Conservation (phyloP, 2,797 vertebrate species). For the Gallinago nigripennis region DNA sequence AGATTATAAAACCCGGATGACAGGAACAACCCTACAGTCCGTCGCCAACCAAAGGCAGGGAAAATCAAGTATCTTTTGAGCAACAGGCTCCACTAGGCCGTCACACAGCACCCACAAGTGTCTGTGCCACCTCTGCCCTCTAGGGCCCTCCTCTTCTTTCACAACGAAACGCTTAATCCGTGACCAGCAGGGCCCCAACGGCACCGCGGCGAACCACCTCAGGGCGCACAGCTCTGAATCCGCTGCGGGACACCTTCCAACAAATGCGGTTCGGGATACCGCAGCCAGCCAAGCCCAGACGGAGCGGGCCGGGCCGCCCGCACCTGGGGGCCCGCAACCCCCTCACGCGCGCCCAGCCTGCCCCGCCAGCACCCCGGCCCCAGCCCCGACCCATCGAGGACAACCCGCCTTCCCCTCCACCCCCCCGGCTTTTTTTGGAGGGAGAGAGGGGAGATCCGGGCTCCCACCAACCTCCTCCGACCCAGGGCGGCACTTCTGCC, state of each 20-base stretch:
- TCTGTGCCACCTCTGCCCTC: rapidly evolving
- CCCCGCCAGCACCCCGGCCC: not conserved
- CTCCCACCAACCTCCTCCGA: not conserved
- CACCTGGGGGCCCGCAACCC: not conserved
- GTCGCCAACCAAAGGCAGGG: rapidly evolving
- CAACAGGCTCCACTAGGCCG: not conserved
- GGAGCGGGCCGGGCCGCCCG: too few species aligned
- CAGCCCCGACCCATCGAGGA: not conserved
- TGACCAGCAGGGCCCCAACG: rapidly evolving
- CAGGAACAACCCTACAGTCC: rapidly evolving
- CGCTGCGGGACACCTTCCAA: not conserved
- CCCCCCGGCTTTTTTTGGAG: rapidly evolving
- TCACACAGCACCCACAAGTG: rapidly evolving
- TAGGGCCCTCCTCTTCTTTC: not conserved
- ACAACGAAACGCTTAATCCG: rapidly evolving
- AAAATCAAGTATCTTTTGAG: rapidly evolving
- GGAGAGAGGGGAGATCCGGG: not conserved
- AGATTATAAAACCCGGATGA: rapidly evolving
- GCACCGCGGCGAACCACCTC: not conserved
- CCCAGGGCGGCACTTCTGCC: rapidly evolving
- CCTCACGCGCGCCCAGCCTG: not conserved
- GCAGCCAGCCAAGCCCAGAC: too few species aligned
- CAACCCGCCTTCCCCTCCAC: not conserved
- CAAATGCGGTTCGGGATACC: rapidly evolving
- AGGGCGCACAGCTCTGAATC: rapidly evolving